Base-by-base conservation (phyloP, 2,888 invertebrate species). In the Drosophila nr. perissopoda region DNA sequence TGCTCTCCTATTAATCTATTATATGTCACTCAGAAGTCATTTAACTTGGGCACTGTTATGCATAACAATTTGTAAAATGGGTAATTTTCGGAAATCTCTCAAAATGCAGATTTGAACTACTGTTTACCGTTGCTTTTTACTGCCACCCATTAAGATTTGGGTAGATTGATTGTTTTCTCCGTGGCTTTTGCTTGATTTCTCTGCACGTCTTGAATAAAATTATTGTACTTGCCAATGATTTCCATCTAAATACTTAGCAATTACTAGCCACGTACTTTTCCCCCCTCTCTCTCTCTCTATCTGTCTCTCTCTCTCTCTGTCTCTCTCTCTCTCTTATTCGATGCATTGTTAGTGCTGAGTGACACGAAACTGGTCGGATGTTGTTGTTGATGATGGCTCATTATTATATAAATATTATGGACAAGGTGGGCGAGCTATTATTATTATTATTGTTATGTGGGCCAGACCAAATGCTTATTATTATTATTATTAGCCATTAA, bases 381-480 rank as follows among this genome's bases (percentile, higher is more conserved):
- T 64, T 66, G 63, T 68, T 72, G 53, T 73, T 72, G 72, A 65
- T 76, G 68, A 70, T 72, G 62, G 80, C 74, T 73, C 70, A 84
- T 79, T 38, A 38, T 79, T 38, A 29, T 79, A 72, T 31, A 29
- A 34, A 51, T n/a, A 8, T 25, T 21, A 25, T 36, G 38, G 13
- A 27, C 6, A n/a, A 61, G 70, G 65, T 79, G 80, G 70, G 79
- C 54, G 61, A 36, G 16, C 33, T 31, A 54, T 36, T 21, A n/a
- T 33, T n/a, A 51, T 38, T 38, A 42, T 29, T 38, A 46, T 25
- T 25, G 8, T 29, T 62, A 73, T 63, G 46, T 56, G 21, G 62
- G 58, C 33, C 52, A 65, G 38, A 16, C 49, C 49, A 36, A 42
- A 21, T 16, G 58, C 29, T 51, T 51, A 29, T 61, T 68, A 64